Evolutionary conservation across 2,113 vertebrate species (phyloP).

Genomic region (Nothoprocta perdicaria): DNA sequence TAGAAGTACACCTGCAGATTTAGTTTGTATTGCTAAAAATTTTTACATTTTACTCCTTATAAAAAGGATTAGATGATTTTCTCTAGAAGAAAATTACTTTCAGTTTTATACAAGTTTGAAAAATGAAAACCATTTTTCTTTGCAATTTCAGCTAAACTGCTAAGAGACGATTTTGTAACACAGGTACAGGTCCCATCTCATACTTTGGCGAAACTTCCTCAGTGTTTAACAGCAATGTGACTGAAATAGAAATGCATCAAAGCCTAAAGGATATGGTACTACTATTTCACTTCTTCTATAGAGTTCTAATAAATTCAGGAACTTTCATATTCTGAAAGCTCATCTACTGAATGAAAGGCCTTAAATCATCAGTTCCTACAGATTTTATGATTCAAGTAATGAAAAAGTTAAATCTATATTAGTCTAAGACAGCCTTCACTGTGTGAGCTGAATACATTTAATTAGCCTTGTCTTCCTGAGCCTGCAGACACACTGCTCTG

Average conservation of each 20-base stretch:
- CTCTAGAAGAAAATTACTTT: conserved; percentile 44
- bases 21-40: not conserved
- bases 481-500: not conserved
- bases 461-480: not conserved
- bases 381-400: not conserved
- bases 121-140: conserved; percentile 24
- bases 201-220: not conserved
- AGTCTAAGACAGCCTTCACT: not conserved
- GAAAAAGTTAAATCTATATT: not conserved
- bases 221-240: not conserved
- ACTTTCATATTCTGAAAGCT: not conserved
- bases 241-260: not conserved
- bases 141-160: conserved; percentile 9
- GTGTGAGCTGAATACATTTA: not conserved
- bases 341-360: not conserved
- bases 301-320: conserved; percentile 3
- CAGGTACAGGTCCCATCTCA: not conserved
- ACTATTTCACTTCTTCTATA: not conserved
- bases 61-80: conserved; percentile 28
- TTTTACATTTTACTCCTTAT: conserved; percentile 45
- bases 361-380: not conserved
- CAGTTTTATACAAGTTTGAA: conserved; percentile 17
- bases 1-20: conserved; percentile 45
- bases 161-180: conserved; percentile 27
- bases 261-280: not conserved